phyloP scores from a whole-genome alignment of 2,113 vertebrate species.

The Chaetura pelagica region DNA sequence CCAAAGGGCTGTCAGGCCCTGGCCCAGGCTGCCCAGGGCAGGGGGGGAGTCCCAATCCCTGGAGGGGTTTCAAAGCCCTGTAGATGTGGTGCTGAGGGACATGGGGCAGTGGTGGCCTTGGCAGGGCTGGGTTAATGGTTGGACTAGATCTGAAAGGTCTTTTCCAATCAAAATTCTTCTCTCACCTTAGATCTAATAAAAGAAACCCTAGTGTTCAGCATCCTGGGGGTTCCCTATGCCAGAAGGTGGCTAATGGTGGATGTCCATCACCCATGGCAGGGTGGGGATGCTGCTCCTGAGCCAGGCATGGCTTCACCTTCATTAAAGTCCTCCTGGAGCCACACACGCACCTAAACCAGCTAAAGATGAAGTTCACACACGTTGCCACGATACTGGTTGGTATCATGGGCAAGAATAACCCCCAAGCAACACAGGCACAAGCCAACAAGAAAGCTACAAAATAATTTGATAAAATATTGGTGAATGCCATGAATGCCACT shows the following conservation, averaged over 20 bases:
- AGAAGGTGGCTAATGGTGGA: background rate
- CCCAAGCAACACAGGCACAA: background rate
- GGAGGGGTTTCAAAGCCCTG: no score
- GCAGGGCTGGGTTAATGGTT: no score
- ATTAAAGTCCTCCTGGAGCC: background rate
- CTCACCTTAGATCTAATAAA: background rate
- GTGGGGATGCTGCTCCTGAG: background rate
- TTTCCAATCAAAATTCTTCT: no score
- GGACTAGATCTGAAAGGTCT: no score
- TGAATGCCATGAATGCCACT: background rate
- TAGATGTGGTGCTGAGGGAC: no score
- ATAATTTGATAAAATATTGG: background rate
- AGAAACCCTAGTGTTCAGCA: background rate
- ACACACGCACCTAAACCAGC: fast-evolving
- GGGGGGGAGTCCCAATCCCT: no score
- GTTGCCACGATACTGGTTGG: background rate
- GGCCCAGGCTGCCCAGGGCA: no score
- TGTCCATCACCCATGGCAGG: background rate
- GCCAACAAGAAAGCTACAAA: background rate
- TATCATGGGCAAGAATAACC: background rate
- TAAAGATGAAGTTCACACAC: background rate
- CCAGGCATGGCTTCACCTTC: background rate
- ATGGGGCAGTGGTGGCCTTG: no score
- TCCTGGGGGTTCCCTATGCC: background rate
- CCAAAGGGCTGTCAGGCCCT: no score